Percentiles rank a stretch among this genome's conserved stretches.
Evolutionary conservation across 1,140 invertebrate genomes (phyloP).

Genomic region (Spodoptera frugiperda): DNA sequence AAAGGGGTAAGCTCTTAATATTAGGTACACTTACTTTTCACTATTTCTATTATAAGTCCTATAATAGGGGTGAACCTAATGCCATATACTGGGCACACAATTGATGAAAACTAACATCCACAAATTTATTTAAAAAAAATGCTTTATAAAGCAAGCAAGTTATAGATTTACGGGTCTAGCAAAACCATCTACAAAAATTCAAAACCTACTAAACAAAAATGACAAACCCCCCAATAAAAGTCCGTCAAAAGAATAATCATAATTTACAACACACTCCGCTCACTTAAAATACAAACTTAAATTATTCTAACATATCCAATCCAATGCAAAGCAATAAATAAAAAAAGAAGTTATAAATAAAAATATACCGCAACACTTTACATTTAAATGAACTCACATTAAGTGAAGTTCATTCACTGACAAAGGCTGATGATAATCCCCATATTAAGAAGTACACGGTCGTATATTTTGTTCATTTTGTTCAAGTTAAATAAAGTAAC

Average conservation of each 20-base stretch:
- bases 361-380: constrained; percentile 3
- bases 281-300: too few species aligned
- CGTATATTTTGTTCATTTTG: constrained; percentile 36
- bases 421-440: constrained; percentile 34
- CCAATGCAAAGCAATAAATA: neutral
- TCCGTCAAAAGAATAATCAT: neutral
- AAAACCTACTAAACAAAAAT: too few species aligned
- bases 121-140: too few species aligned
- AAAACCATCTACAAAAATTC: too few species aligned
- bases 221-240: neutral
- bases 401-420: constrained; percentile 29
- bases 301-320: neutral
- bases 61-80: too few species aligned
- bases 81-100: too few species aligned
- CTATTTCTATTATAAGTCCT: too few species aligned
- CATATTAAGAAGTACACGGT: constrained; percentile 31
- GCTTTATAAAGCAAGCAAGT: too few species aligned
- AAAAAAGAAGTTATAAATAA: neutral
- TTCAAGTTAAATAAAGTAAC: constrained; percentile 45
- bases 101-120: too few species aligned
- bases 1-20: too few species aligned
- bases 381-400: constrained; percentile 5
- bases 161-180: too few species aligned
- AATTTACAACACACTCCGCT: neutral
- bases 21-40: too few species aligned